phyloP scores from a whole-genome alignment of 1,140 invertebrate genomes.

The Macrobrachium nipponense region DNA sequence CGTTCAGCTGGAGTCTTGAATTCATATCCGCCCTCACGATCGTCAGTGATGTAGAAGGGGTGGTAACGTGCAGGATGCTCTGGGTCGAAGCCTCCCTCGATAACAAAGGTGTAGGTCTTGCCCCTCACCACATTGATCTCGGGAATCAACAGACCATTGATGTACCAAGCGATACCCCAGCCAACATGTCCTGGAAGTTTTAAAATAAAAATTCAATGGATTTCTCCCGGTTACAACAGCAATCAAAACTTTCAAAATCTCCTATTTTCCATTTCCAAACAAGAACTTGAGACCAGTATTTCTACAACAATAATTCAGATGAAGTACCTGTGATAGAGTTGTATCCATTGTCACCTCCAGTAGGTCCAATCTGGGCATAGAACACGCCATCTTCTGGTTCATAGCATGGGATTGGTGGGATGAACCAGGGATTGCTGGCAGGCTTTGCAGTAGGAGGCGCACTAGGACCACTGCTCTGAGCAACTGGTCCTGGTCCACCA shows the following conservation, averaged over 20 bases:
- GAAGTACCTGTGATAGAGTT: constrained; percentile 78
- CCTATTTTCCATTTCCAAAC: not conserved
- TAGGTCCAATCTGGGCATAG: constrained; percentile 91
- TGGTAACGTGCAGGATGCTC: constrained; percentile 86
- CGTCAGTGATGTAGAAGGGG: constrained; percentile 96
- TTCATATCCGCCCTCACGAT: constrained; percentile 88
- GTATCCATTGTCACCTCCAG: constrained; percentile 87
- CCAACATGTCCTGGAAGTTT: constrained; percentile 80
- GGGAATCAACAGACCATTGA: constrained; percentile 93
- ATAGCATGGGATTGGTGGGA: constrained; percentile 87
- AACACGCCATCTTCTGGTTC: constrained; percentile 91
- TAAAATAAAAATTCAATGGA: constrained; percentile 66
- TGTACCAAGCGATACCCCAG: constrained; percentile 95
- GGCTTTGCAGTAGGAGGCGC: constrained; percentile 31
- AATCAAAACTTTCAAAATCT: not conserved
- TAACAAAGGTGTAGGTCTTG: constrained; percentile 89
- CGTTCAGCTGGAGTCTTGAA: constrained; percentile 87
- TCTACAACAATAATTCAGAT: not conserved
- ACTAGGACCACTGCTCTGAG: constrained; percentile 17
- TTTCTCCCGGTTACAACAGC: too few relatives aligned
- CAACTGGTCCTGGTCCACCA: not conserved
- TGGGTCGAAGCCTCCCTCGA: constrained; percentile 86
- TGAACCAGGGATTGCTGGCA: constrained; percentile 75
- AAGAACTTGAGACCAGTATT: too few relatives aligned
- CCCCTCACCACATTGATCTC: constrained; percentile 92